A percentile compares a stretch with the other conserved stretches of the same genome.
Evolutionary conservation across 2,797 vertebrate species (phyloP).

Genomic region (Phaenicophaeus curvirostris): DNA sequence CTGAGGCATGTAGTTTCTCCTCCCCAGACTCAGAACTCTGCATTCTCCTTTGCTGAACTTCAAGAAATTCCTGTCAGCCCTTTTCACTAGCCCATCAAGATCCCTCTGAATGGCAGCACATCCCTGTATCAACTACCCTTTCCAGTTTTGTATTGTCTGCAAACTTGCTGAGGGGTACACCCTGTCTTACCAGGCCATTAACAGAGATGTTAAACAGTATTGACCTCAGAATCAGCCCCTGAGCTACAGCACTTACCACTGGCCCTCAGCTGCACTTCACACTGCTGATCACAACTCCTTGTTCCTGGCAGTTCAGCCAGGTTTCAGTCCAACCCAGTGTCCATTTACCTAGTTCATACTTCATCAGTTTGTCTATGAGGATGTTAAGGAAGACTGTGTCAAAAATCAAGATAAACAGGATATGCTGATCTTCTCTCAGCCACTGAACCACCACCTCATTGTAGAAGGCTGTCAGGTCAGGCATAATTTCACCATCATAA

Average conservation of each 20-base stretch:
- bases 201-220: background rate
- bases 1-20: background rate
- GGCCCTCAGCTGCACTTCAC: background rate
- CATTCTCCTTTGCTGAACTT: background rate
- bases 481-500: background rate
- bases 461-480: background rate
- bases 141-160: background rate
- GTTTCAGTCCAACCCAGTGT: background rate
- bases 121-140: background rate
- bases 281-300: background rate
- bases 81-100: background rate
- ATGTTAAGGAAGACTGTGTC: background rate
- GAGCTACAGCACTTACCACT: background rate
- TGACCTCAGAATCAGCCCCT: background rate
- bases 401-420: background rate
- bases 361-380: background rate
- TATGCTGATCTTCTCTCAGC: background rate
- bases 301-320: background rate
- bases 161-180: background rate
- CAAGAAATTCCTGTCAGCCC: background rate
- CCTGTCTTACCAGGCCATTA: background rate
- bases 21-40: background rate
- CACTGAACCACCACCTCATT: background rate
- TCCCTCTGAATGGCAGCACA: background rate
- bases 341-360: background rate